Evolutionary conservation across 2,888 invertebrate species (phyloP), one percentile per base, ranked within the genome.

Genomic region (Nomada lathburiana): DNA sequence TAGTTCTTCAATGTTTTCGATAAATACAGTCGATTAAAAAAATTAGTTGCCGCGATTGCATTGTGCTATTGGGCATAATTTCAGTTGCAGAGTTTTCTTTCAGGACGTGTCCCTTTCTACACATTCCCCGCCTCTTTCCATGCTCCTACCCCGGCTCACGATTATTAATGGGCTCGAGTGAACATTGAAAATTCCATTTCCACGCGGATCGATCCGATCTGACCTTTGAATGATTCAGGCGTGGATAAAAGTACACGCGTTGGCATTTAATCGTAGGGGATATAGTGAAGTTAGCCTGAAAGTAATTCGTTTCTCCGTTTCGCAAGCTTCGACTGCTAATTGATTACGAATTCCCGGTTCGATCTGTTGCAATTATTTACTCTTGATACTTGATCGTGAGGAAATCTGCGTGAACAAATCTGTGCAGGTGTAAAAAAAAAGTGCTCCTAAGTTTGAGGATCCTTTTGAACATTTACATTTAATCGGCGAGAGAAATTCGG

Each of bases 141-240:
- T 13, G 23, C 42, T 55, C 62, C 16, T 16, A n/a, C 11, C 7
- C 55, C 18, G 3, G 47, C 11, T 4, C 23, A 29, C 18, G 29
- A 64, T 69, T 69, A 59, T 52, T 69, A 63, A 52, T 44, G 57
- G 47, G 13, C 13, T 10, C 18, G 23, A 13, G 36, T 3, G 20
- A 44, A 23, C 23, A 50, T 20, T 78, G 47, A 13, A 78, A 62
- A 68, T 68, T 78, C 62, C 55, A 57, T 50, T 63, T 77, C 36
- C 78, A 78, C 55, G 47, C 62, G 29, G 60, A 62, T 70, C 23
- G 29, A 23, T 44, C n/a, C 29, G 23, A 59, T 52, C 18, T 47
- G 20, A 77, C 78, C 60, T 55, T 77, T 36, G 29, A 60, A 53
- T 16, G 53, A 60, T 44, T 53, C 47, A 20, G 47, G 3, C 53